Percentiles rank a stretch among this genome's conserved stretches.
Evolutionary conservation across 1,140 invertebrate genomes (phyloP).

Genomic region (Drosophila neocordata): DNA sequence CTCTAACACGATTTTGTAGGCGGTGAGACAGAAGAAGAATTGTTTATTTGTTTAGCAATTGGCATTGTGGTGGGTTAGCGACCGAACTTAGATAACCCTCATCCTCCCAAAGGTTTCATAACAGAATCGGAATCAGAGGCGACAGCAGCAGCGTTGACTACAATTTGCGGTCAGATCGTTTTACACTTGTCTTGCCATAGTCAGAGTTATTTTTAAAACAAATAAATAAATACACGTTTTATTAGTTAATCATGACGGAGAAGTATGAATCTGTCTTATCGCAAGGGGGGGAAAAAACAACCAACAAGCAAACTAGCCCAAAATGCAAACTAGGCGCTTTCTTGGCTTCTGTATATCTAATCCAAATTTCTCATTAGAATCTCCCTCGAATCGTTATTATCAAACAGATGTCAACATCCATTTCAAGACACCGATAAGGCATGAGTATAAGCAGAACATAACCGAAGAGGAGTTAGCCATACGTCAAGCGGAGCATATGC

Average conservation of each 20-base stretch:
- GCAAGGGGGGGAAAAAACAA: constrained; percentile 17
- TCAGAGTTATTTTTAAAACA: constrained; percentile 42
- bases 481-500: constrained; percentile 94
- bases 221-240: constrained; percentile 18
- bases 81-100: constrained; percentile 42
- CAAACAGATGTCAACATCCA: constrained; percentile 97
- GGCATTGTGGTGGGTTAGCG: constrained; percentile 52
- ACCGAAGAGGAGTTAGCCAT: constrained; percentile 92
- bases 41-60: constrained; percentile 78
- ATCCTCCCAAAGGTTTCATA: constrained; percentile 38
- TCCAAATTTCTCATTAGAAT: constrained; percentile 84
- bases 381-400: constrained; percentile 90
- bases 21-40: constrained; percentile 7
- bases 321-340: too few species aligned
- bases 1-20: constrained; percentile 14
- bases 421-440: constrained; percentile 92
- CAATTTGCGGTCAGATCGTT: constrained; percentile 67
- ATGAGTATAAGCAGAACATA: constrained; percentile 91
- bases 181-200: constrained; percentile 52
- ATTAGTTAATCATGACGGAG: background rate
- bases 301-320: background rate
- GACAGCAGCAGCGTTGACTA: constrained; percentile 32
- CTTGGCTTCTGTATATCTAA: constrained; percentile 15
- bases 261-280: background rate
- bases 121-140: constrained; percentile 18